Evolutionary conservation across 1,140 invertebrate species (phyloP), one percentile per base, ranked within the genome.

Genomic region (Drosophila burlai): DNA sequence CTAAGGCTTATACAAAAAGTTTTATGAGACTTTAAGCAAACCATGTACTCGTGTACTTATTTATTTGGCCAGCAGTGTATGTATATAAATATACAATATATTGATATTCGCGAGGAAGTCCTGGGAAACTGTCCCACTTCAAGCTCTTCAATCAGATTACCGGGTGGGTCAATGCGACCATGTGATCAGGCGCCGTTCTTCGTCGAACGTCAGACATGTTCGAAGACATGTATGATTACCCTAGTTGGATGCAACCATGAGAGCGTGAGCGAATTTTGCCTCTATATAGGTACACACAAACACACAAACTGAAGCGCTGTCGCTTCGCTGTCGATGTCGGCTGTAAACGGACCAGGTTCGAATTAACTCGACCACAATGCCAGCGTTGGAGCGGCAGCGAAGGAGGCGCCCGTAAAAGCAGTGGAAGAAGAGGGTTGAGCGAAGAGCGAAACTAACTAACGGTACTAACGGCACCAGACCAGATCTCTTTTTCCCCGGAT

Each of bases 331-430:
- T 40, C 66, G 26, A 31, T 36, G 59, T 24, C 72, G 45, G 49
- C 58, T 55, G 40, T 65, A 54, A 47, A 31, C 76, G 72, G 80
- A 82, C 58, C 67, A 74, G 74, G 81, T 84, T 80, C 73, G 73
- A 85, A 86, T 82, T 82, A 86, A 85, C 82, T 85, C 83, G 83
- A 85, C 82, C 82, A 79, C 82, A 85, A 82, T 78, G 73, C 71
- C 71, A 83, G 80, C 68, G 50, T 24, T 43, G n/a, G 15, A 21
- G 43, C 18, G 62, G 26, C 58, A 61, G 18, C 42, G 42, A 31
- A 47, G 62, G 49, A 54, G 68, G 34, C 13, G 29, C 18, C 31
- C n/a, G 47, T 29, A 26, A 11, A 13, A 13, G 18, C 16, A 50
- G 26, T 36, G 11, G 34, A 18, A 54, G 50, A 18, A 34, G 29